Conservation (phyloP, 2,888 invertebrate species). For the Philaethria dido region DNA sequence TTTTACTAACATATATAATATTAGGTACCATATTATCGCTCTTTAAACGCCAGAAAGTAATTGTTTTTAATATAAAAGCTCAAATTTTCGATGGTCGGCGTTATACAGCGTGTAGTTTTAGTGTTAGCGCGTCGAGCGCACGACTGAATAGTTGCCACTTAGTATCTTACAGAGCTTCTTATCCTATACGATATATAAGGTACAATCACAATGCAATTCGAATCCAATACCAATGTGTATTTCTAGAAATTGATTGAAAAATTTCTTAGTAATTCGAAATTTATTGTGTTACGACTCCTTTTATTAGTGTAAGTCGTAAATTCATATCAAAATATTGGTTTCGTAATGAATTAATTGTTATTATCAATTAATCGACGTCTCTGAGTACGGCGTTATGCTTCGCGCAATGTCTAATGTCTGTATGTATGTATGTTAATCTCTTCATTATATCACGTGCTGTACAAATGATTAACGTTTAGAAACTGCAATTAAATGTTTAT, state of each 20-base stretch:
- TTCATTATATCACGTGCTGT: conserved; percentile 25
- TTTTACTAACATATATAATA: conserved; percentile 11
- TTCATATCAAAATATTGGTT: not conserved
- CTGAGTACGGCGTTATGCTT: not conserved
- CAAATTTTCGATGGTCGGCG: not conserved
- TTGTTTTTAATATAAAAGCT: not conserved
- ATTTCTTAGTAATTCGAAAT: not conserved
- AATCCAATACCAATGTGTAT: not conserved
- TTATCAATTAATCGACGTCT: not conserved
- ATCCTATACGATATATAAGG: conserved; percentile 8
- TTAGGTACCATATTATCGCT: no score
- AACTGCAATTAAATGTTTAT: conserved; percentile 21
- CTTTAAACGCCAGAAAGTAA: no score
- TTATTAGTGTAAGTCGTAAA: not conserved
- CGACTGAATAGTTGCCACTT: conserved; percentile 31
- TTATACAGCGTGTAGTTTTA: conserved; percentile 8
- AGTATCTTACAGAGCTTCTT: conserved; percentile 4
- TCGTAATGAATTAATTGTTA: not conserved
- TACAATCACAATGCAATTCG: conserved; percentile 22
- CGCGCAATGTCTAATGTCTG: not conserved
- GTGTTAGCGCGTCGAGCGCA: conserved; percentile 23
- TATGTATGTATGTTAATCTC: not conserved
- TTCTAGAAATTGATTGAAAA: not conserved
- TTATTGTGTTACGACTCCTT: not conserved
- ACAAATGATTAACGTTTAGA: conserved; percentile 27